phyloP scores from a whole-genome alignment of 2,113 vertebrate genomes.

The Xenopus laevis region DNA sequence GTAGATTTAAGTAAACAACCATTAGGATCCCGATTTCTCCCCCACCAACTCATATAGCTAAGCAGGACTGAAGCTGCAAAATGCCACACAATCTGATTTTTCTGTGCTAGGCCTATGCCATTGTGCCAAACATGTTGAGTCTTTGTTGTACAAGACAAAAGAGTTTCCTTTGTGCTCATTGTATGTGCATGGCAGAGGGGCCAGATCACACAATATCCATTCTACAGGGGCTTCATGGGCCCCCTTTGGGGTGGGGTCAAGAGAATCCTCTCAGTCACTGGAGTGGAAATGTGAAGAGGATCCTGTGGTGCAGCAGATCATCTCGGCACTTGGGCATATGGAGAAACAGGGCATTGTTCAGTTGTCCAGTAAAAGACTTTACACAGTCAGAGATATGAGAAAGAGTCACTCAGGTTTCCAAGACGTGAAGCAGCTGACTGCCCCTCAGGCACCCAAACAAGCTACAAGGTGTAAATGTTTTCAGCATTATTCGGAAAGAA shows the following conservation, averaged over 20 bases:
- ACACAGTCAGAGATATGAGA: conserved; percentile 47
- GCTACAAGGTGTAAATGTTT: too few relatives aligned
- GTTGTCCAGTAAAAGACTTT: conserved; percentile 68
- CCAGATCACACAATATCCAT: conserved; percentile 82
- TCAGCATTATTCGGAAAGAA: too few relatives aligned
- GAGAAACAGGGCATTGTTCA: conserved; percentile 89
- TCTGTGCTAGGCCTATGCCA: conserved; percentile 83
- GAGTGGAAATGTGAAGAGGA: conserved; percentile 94
- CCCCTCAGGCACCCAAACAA: neutral
- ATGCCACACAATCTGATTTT: conserved; percentile 52
- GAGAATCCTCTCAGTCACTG: conserved; percentile 95
- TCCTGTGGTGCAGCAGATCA: conserved; percentile 97
- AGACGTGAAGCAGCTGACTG: neutral
- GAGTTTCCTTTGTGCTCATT: conserved; percentile 77
- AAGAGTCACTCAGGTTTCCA: neutral
- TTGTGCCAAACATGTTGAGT: conserved; percentile 83
- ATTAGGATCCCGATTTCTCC: neutral
- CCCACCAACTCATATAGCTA: neutral
- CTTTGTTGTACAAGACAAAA: conserved; percentile 82
- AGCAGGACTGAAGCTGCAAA: neutral
- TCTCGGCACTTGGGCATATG: conserved; percentile 94
- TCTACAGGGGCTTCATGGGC: conserved; percentile 86
- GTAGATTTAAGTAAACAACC: neutral
- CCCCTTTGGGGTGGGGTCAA: conserved; percentile 70
- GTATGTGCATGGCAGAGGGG: conserved; percentile 77